These are phyloP conservation scores for Drosophila histrio DNA, from an alignment of 2,888 invertebrate genomes.

Conservation along the genomic window DNA sequence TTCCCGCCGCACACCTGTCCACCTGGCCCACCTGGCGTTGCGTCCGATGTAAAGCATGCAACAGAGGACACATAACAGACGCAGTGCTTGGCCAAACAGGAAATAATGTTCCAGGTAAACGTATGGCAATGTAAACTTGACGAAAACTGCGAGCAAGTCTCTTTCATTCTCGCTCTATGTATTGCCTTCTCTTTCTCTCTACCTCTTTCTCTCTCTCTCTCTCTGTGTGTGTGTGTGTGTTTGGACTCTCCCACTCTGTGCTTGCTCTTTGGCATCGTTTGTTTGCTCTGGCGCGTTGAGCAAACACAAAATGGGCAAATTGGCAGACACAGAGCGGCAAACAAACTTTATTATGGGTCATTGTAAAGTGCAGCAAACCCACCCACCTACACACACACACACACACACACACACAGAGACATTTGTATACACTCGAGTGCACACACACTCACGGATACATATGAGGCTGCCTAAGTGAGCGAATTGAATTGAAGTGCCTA, in stretches of 20 bases:
- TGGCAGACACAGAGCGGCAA: constrained; percentile 69
- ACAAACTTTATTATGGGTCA: constrained; percentile 75
- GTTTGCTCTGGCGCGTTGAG: constrained; percentile 60
- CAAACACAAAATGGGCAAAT: constrained; percentile 67
- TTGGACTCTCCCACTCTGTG: constrained; percentile 11
- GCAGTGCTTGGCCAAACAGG: constrained; percentile 16
- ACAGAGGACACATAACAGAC: constrained; percentile 21
- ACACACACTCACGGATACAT: constrained; percentile 7
- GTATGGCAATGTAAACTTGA: constrained; percentile 54
- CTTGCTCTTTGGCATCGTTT: constrained; percentile 54
- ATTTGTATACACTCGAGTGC: constrained; percentile 12
- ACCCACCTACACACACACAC: constrained; percentile 19
- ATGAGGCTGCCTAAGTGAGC: constrained; percentile 55
- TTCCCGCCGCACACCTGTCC: background rate
- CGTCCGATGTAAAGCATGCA: constrained; percentile 16
- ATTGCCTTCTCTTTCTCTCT: background rate
- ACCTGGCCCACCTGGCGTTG: background rate
- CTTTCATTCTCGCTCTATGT: constrained; percentile 2
- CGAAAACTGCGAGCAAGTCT: constrained; percentile 49
- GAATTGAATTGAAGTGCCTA: constrained; percentile 72
- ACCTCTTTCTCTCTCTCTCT: background rate
- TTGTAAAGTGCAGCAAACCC: constrained; percentile 59
- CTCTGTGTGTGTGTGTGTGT: constrained; percentile 4
- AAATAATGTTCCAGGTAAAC: constrained; percentile 42
- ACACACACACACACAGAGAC: constrained; percentile 9